A percentile compares a stretch with the other conserved stretches of the same genome.
phyloP scores from a whole-genome alignment of 2,888 invertebrate species.

The Xestia c-nigrum region DNA sequence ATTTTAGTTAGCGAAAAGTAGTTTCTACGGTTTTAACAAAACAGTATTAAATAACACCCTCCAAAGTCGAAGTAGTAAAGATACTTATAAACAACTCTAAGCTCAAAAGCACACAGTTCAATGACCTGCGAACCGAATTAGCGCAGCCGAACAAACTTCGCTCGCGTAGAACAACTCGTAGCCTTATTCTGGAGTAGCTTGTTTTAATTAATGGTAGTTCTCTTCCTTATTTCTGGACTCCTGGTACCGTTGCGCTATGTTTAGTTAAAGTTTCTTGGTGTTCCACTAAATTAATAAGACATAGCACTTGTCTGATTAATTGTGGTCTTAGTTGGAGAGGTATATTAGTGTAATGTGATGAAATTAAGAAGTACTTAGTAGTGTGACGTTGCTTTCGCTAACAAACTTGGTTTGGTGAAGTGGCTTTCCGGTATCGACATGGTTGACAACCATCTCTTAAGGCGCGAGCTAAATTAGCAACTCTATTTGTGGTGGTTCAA shows the following conservation, averaged over 20 bases:
- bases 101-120: slow-evolving; percentile 13
- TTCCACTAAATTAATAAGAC: slow-evolving; percentile 44
- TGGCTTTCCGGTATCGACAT: not conserved
- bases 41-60: not conserved
- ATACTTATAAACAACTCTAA: slow-evolving; percentile 14
- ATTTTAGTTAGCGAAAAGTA: not conserved
- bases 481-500: no score
- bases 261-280: slow-evolving; percentile 33
- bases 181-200: slow-evolving; percentile 27
- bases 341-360: not conserved
- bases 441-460: not conserved
- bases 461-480: no score
- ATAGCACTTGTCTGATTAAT: slow-evolving; percentile 31
- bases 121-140: slow-evolving; percentile 18
- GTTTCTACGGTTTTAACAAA: not conserved
- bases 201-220: slow-evolving; percentile 57
- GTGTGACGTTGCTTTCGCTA: not conserved
- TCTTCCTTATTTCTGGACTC: slow-evolving; percentile 37
- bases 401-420: not conserved
- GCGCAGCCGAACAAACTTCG: slow-evolving; percentile 19
- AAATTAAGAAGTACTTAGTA: not conserved
- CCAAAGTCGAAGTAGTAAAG: not conserved
- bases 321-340: slow-evolving; percentile 10
- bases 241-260: slow-evolving; percentile 36
- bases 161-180: slow-evolving; percentile 29